Evolutionary conservation across 2,113 vertebrate genomes (phyloP).

Genomic region (Pholis gunnellus): DNA sequence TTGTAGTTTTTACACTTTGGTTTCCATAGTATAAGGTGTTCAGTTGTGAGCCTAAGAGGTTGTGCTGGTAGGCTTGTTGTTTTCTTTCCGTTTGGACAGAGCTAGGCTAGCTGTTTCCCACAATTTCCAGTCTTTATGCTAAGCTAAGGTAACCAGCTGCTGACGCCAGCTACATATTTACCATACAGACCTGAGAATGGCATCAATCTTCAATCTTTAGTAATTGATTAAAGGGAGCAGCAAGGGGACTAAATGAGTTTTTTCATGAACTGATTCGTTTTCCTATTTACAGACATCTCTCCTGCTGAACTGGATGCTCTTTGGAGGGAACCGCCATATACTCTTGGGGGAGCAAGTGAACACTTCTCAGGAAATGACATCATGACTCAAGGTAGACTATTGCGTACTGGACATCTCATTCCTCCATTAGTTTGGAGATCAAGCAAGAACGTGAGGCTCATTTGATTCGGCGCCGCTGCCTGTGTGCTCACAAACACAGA

Average conservation of each 20-base stretch:
- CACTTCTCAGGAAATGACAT: slow-evolving; percentile 81
- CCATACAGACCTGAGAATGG: neutral
- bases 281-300: slow-evolving; percentile 76
- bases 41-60: neutral
- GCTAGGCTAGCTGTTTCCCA: neutral
- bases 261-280: slow-evolving; percentile 1
- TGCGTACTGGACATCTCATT: neutral
- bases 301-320: slow-evolving; percentile 86
- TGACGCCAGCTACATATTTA: slow-evolving; percentile 8
- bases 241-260: neutral
- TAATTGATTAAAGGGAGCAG: neutral
- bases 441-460: slow-evolving; percentile 1
- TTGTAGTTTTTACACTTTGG: neutral
- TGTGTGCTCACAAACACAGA: slow-evolving; percentile 46
- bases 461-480: slow-evolving; percentile 22
- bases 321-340: slow-evolving; percentile 82
- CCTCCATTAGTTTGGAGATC: neutral
- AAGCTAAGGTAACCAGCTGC: neutral
- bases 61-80: neutral
- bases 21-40: neutral
- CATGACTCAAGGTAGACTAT: slow-evolving; percentile 82
- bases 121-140: neutral
- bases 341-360: slow-evolving; percentile 78
- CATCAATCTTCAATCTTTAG: neutral
- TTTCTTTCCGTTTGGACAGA: neutral